Base-by-base conservation (phyloP, 1,140 invertebrate species). In the Nasonia giraulti region DNA sequence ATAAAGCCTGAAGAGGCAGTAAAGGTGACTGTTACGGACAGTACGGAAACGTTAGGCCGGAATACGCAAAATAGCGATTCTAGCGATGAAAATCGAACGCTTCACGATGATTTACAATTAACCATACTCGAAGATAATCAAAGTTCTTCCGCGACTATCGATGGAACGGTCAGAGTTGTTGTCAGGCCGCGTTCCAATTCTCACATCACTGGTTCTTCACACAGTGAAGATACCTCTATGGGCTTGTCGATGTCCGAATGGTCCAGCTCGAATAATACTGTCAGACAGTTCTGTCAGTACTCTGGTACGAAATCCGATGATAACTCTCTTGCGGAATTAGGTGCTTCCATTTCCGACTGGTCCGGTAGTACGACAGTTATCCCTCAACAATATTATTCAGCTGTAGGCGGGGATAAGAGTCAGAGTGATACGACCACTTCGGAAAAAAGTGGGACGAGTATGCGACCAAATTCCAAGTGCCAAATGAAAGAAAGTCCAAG, bases 221-320 rank as follows among this genome's bases (percentile, higher is more conserved):
- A 97, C 89, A 96, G 96, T 27, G 96, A 97, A 90, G 96, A 97
- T 89, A 97, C 96, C 1, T 97, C 96, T 0, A 96, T 97, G 90
- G 96, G 96, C 23, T 91, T 97, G 44, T 96, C 96, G 86, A 96
- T 96, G 89, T 97, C 96, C 1, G 96, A 97, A 87, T 97, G 96
- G 96, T 97, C 96, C 0, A 97, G 96, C 62, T 96, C 96, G 37
- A 96, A 96, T 2, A 97, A 96, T 87, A 96, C 96, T 0, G 96
- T 96, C 0, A 94, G 96, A 20, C 95, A 96, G 89, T 96, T 92
- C 95, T 93, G 96, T 94, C 87, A 96, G 94, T 95, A 93, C 27
- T 94, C 94, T 0, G 94, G 92, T 0, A 92, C 94, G 3, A 95
- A 94, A 84, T 93, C 93, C 10, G 94, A 94, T 74, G 94, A 94